Percentiles rank a stretch among this genome's conserved stretches.
Conservation (phyloP, 2,797 vertebrate species). For the Dicrostonyx torquatus region DNA sequence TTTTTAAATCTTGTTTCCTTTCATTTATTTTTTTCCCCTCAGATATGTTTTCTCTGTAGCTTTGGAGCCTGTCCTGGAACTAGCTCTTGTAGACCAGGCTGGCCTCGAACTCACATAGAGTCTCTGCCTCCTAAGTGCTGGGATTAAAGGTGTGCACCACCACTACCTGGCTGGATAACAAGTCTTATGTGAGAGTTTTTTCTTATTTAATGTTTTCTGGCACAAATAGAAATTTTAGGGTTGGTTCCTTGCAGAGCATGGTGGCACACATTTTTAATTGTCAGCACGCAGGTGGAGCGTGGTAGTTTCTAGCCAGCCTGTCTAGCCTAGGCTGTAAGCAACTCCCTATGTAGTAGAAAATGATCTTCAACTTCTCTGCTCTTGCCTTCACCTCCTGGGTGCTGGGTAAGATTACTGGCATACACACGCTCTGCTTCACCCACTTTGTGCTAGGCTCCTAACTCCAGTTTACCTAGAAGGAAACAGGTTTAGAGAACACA, state of each 20-base stretch:
- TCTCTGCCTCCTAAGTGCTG: too few species aligned
- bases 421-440: fast-evolving
- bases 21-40: too few species aligned
- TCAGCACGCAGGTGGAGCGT: not conserved
- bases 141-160: too few species aligned
- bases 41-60: too few species aligned
- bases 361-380: not conserved
- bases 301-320: not conserved
- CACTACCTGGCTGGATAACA: not conserved
- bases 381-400: not conserved
- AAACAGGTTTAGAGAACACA: not conserved
- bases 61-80: too few species aligned
- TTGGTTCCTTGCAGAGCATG: not conserved
- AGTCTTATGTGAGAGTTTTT: not conserved
- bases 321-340: not conserved
- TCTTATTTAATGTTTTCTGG: not conserved
- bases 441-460: not conserved
- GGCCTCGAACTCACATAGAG: too few species aligned
- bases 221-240: not conserved
- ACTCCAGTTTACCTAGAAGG: not conserved
- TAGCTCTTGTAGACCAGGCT: too few species aligned
- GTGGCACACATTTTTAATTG: not conserved
- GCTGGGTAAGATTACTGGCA: not conserved
- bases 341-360: not conserved
- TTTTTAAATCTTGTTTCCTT: too few species aligned